Evolutionary conservation across 2,797 vertebrate species (phyloP).

Genomic region (Mormyrus proboscirostris): DNA sequence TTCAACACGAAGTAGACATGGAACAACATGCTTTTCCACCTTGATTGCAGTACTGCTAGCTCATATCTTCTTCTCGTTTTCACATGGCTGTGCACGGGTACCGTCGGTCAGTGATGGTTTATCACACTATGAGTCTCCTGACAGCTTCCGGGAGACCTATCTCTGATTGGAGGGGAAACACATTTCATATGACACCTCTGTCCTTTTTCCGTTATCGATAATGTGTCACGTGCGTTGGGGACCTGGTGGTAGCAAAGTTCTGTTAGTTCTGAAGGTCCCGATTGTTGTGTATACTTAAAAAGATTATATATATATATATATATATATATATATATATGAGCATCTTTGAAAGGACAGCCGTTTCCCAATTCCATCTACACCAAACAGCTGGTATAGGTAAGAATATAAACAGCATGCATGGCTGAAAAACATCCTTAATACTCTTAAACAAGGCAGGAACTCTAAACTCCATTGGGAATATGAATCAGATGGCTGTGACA

Average conservation of each 20-base stretch:
- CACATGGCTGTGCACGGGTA: background rate
- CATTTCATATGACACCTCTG: background rate
- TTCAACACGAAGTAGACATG: background rate
- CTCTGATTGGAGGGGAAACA: background rate
- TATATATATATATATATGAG: no score
- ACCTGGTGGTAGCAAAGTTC: background rate
- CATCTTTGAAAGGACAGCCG: background rate
- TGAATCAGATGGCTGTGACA: conserved; percentile 69
- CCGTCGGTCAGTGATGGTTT: background rate
- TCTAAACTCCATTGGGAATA: conserved; percentile 59
- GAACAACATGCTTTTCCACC: background rate
- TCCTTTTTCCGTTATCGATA: background rate
- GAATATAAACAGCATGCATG: background rate
- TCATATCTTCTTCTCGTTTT: background rate
- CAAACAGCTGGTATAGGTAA: background rate
- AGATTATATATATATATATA: background rate
- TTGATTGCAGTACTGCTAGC: background rate
- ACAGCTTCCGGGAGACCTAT: background rate
- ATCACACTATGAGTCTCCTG: background rate
- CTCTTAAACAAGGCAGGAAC: conserved; percentile 42
- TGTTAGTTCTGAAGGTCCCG: background rate
- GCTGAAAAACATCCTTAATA: background rate
- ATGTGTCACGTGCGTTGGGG: background rate
- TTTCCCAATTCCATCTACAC: background rate
- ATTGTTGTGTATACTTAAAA: background rate